Base-by-base conservation (phyloP, 2,888 invertebrate genomes). In the Andrena flavipes region DNA sequence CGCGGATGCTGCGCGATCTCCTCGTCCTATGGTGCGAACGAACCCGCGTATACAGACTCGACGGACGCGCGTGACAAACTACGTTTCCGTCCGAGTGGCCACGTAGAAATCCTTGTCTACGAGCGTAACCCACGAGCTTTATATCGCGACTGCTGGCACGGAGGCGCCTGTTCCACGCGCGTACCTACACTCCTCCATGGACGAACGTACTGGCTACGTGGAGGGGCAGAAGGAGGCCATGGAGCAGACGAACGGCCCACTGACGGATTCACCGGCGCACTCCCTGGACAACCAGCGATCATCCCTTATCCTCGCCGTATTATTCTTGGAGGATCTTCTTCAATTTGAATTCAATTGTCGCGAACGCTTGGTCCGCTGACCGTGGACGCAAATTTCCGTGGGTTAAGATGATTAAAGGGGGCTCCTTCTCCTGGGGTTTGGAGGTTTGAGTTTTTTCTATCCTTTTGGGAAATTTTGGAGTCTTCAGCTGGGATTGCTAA, bases 71-170 rank as follows among this genome's bases (percentile, higher is more conserved):
- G 59, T 64, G 16, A 74, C 70, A 67, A 51, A 69, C 63, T 70
- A 73, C 48, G 74, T 73, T 69, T 62, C 42, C 42, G 76, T 70
- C 26, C 60, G 69, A 30, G 26, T 20, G 71, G 62, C 23, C 72
- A 69, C 71, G 80, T 62, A 69, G 74, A 68, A 84, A 80, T 80
- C 56, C 33, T 20, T 30, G 54, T 49, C 29, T 64, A 71, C 56
- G 35, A 75, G 51, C 75, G 56, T 65, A 75, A 79, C 85, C 67
- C 79, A 77, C 88, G 90, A 89, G 91, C 89, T 92, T 92, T 92
- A 91, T 92, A 92, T 90, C 88, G 86, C 87, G 88, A 92, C 92
- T 92, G 88, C 80, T 87, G 80, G 82, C 68, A 86, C 70, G 64
- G 79, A 89, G 85, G 89, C 89, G 87, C 87, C 87, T 85, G 85